phyloP scores from a whole-genome alignment of 2,797 vertebrate genomes.

The Sebastes trivittatus region DNA sequence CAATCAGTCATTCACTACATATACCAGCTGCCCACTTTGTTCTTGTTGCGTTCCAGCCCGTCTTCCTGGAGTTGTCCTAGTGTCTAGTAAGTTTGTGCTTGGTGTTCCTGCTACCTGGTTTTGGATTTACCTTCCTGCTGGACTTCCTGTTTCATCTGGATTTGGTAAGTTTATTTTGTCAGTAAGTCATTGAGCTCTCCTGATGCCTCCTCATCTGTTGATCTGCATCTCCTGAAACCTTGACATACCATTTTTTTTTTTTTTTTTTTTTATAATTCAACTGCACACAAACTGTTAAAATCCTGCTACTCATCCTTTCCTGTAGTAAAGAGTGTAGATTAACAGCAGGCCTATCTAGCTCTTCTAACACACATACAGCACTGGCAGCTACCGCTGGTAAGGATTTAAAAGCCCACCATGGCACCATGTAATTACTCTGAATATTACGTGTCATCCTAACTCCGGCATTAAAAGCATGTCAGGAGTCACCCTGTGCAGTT shows the following conservation, averaged over 20 bases:
- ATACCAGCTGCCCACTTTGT: no score
- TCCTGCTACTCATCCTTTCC: background rate
- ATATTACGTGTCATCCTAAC: constrained; percentile 72
- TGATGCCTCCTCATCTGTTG: background rate
- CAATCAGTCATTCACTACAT: no score
- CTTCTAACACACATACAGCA: constrained; percentile 16
- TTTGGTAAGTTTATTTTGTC: no score
- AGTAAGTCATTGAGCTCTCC: no score
- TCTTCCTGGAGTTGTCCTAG: background rate
- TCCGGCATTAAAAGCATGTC: constrained; percentile 63
- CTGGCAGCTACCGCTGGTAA: constrained; percentile 29
- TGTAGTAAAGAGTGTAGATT: background rate
- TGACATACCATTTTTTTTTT: background rate
- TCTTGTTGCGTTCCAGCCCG: no score
- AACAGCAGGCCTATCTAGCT: constrained; percentile 2
- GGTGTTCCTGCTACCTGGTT: background rate
- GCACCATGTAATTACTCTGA: constrained; percentile 79
- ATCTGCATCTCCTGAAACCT: background rate
- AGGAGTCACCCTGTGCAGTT: constrained; percentile 69
- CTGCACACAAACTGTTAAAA: background rate
- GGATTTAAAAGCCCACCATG: constrained; percentile 60
- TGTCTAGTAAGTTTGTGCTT: background rate
- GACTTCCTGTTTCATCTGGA: background rate
- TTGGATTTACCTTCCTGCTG: background rate
- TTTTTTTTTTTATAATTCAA: background rate